A percentile compares a stretch with the other conserved stretches of the same genome.
These are phyloP conservation scores for Ursus arctos DNA, from an alignment of 2,113 vertebrate genomes.

Conservation along the genomic window DNA sequence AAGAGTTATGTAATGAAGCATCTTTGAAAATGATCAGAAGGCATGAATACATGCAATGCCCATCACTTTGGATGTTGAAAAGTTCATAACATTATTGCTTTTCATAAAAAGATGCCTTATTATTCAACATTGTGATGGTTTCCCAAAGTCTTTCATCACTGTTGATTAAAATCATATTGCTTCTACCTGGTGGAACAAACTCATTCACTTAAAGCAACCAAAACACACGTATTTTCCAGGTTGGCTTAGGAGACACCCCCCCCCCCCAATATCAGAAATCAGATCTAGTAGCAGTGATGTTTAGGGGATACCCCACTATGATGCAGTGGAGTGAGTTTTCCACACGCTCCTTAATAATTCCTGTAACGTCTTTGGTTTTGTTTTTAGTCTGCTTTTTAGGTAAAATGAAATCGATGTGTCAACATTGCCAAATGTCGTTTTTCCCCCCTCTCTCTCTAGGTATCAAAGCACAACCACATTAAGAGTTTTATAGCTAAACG, in stretches of 20 bases:
- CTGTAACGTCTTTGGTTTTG: background rate
- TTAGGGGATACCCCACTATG: background rate
- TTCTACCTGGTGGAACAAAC: conserved; percentile 68
- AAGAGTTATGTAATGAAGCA: background rate
- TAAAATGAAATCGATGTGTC: conserved; percentile 55
- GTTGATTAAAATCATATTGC: conserved; percentile 64
- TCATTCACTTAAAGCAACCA: conserved; percentile 61
- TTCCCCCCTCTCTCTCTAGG: background rate
- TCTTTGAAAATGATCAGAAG: conserved; percentile 57
- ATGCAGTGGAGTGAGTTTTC: background rate
- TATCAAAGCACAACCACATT: conserved; percentile 43
- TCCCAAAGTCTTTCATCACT: conserved; percentile 73
- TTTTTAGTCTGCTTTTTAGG: background rate
- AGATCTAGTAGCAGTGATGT: background rate
- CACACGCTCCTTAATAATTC: background rate
- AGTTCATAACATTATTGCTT: conserved; percentile 55
- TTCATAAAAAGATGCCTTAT: conserved; percentile 57
- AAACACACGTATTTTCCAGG: conserved; percentile 58
- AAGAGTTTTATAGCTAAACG: conserved; percentile 27
- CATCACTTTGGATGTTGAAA: conserved; percentile 41
- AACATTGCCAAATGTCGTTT: background rate
- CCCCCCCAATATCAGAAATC: background rate
- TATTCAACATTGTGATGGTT: conserved; percentile 12
- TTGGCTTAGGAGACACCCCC: background rate
- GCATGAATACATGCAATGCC: background rate